Conservation (phyloP, 2,113 vertebrate species). For the Scomber colias region DNA sequence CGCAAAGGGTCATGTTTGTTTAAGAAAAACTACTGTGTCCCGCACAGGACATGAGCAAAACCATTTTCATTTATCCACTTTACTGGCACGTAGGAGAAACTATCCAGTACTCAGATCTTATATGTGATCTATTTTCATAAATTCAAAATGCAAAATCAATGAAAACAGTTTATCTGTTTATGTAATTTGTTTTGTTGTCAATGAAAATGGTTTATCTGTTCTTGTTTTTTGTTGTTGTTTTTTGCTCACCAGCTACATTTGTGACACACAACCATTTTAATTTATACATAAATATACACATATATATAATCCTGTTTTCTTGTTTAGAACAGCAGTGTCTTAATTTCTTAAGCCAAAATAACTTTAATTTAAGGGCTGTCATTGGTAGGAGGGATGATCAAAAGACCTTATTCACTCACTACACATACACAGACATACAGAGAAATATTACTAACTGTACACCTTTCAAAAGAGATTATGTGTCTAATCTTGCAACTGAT, state of each 20-base stretch:
- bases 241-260: conserved; percentile 1
- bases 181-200: no score
- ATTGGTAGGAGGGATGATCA: background rate
- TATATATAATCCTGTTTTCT: background rate
- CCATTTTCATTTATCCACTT: no score
- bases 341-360: background rate
- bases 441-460: background rate
- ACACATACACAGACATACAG: background rate
- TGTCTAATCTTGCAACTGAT: background rate
- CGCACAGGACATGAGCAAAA: no score
- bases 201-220: no score
- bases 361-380: background rate
- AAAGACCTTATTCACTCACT: background rate
- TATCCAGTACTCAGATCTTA: no score
- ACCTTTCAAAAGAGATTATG: background rate
- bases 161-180: no score
- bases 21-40: background rate
- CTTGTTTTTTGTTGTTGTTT: background rate
- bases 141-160: background rate
- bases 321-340: background rate
- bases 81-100: no score
- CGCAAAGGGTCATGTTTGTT: conserved; percentile 5
- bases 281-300: background rate
- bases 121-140: background rate
- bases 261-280: no score